These are phyloP conservation scores for Bujurquina vittata DNA, from an alignment of 2,113 vertebrate species.

Conservation along the genomic window DNA sequence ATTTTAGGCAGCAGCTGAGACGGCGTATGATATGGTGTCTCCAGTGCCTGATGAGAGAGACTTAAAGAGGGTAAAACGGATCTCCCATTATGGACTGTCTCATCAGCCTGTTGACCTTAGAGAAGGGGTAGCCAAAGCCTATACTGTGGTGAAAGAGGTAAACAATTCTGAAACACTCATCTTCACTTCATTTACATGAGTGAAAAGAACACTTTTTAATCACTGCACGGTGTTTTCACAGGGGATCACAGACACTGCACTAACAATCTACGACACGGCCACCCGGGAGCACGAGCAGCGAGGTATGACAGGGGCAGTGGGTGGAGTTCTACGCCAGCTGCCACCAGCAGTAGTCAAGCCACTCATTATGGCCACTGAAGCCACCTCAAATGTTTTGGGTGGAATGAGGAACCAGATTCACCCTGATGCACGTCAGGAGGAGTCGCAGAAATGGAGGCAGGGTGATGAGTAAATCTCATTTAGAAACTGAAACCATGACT, in stretches of 20 bases:
- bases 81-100: constrained; percentile 89
- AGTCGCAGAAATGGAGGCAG: constrained; percentile 97
- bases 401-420: constrained; percentile 99
- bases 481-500: constrained; percentile 20
- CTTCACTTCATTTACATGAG: background rate
- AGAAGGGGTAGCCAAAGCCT: constrained; percentile 97
- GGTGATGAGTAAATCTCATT: constrained; percentile 82
- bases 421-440: constrained; percentile 95
- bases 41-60: constrained; percentile 89
- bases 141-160: constrained; percentile 97
- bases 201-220: background rate
- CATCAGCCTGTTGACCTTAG: constrained; percentile 95
- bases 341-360: constrained; percentile 95
- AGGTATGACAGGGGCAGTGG: constrained; percentile 95
- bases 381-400: constrained; percentile 94
- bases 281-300: constrained; percentile 96
- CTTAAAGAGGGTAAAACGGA: constrained; percentile 86
- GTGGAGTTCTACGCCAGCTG: constrained; percentile 95
- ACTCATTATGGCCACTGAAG: constrained; percentile 95
- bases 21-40: constrained; percentile 98
- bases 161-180: background rate
- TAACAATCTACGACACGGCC: constrained; percentile 96
- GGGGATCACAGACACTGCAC: constrained; percentile 95
- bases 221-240: constrained; percentile 59
- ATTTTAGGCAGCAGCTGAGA: constrained; percentile 93